These are phyloP conservation scores for Gibbula magus DNA, from an alignment of 2,888 invertebrate species.

Conservation along the genomic window DNA sequence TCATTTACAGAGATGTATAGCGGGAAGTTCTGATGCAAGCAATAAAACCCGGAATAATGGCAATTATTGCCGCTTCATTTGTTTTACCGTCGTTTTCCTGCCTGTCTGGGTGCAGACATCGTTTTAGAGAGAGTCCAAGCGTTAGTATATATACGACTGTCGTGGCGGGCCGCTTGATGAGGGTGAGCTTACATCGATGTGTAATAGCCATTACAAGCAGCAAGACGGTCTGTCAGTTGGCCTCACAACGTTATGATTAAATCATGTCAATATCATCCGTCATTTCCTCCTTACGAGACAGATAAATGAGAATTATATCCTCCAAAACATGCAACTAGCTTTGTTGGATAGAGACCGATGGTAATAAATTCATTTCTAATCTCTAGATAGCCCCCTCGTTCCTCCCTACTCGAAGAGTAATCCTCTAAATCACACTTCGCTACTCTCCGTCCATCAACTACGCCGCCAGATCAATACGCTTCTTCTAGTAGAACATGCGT, in stretches of 20 bases:
- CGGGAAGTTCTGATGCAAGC: too few species aligned
- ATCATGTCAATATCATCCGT: not conserved
- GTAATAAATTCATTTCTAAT: conserved; percentile 13
- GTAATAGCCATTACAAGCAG: not conserved
- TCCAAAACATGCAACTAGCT: conserved; percentile 1
- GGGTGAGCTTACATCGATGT: not conserved
- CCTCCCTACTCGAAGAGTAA: not conserved
- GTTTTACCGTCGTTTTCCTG: too few species aligned
- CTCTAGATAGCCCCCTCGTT: not conserved
- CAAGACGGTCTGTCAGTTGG: not conserved
- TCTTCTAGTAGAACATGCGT: not conserved
- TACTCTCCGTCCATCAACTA: not conserved
- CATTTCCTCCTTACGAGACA: not conserved
- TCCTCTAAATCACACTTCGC: not conserved
- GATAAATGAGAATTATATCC: conserved; percentile 11
- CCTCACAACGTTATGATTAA: not conserved
- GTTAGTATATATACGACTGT: too few species aligned
- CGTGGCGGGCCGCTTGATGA: too few species aligned
- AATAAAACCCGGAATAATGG: too few species aligned
- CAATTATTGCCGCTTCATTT: too few species aligned
- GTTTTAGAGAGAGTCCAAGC: too few species aligned
- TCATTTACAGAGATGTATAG: too few species aligned
- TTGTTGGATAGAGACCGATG: not conserved
- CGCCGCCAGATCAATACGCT: not conserved
- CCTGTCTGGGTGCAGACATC: too few species aligned